Conservation (phyloP, 2,113 vertebrate species). For the Dasypus novemcinctus region DNA sequence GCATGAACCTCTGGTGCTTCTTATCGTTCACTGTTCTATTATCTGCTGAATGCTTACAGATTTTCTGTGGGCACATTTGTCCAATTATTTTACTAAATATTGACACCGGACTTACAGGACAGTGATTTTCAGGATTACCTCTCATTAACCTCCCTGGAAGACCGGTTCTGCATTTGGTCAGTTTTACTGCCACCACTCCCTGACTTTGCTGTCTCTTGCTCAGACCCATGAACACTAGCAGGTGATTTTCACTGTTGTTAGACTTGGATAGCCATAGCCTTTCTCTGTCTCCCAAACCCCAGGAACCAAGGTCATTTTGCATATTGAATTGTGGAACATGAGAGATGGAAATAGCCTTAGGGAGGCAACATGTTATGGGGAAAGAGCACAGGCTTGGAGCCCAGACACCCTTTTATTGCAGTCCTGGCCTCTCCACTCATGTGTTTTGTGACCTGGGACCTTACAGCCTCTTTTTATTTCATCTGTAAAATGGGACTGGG, state of each 20-base stretch:
- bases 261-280: neutral
- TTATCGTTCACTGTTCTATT: slow-evolving; percentile 53
- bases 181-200: neutral
- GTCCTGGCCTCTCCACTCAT: neutral
- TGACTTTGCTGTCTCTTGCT: neutral
- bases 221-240: neutral
- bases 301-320: neutral
- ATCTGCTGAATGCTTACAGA: slow-evolving; percentile 36
- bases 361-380: fast-evolving
- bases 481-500: neutral
- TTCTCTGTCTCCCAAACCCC: neutral
- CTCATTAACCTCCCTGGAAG: slow-evolving; percentile 64
- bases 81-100: slow-evolving; percentile 73
- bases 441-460: neutral
- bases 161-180: neutral
- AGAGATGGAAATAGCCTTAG: neutral
- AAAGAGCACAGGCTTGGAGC: neutral
- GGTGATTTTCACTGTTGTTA: neutral
- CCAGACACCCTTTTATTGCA: neutral
- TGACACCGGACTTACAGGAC: slow-evolving; percentile 57
- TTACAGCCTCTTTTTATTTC: neutral
- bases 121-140: slow-evolving; percentile 66
- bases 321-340: neutral
- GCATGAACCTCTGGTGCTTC: slow-evolving; percentile 25
- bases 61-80: slow-evolving; percentile 53